Evolutionary conservation across 1,140 invertebrate genomes (phyloP), one percentile per base, ranked within the genome.

Genomic region (Hylyphantes graminicola): DNA sequence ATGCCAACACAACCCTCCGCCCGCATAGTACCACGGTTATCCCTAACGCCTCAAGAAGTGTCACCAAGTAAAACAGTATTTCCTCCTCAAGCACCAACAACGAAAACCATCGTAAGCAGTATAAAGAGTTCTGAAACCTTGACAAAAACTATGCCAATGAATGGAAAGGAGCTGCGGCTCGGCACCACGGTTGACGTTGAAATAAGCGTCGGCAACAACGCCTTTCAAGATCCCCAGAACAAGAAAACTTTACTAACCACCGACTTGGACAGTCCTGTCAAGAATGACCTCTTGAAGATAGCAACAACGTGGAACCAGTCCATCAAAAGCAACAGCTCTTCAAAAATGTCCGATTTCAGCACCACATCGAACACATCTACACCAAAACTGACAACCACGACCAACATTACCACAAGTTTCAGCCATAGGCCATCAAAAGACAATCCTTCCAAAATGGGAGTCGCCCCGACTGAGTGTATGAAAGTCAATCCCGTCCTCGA

Each of bases 241-340:
- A 59, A 59, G 21, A 82, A 73, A 65, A 65, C 59, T 13, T 53
- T 74, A 7, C 55, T 85, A 17, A 82, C 51, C 9, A 83, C 81
- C 7, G 72, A 75, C 53, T 21, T 70, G 19, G 70, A 74, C 51
- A 53, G 17, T 11, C 50, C 73, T 0, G 48, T 70, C 4, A 85
- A 72, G 19, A 85, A 77, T 50, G 82, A 85, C 13, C 54, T 77
- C 6, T 61, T 85, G 57, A 85, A 85, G 53, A 85, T 85, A n/a
- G 82, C 82, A n/a, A 77, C 82, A 7, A 70, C 82, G 6, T 85
- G 73, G 82, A 85, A 85, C 63, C 82, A 85, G 13, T 85, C 82
- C 12, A 61, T 85, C 11, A 76, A 68, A 35, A 82, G 59, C 15
- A 82, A 82, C 13, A 73, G 35, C 17, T 35, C 35, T 35, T 17